Evolutionary conservation across 2,888 invertebrate genomes (phyloP).

Genomic region (Cantharis nigra): DNA sequence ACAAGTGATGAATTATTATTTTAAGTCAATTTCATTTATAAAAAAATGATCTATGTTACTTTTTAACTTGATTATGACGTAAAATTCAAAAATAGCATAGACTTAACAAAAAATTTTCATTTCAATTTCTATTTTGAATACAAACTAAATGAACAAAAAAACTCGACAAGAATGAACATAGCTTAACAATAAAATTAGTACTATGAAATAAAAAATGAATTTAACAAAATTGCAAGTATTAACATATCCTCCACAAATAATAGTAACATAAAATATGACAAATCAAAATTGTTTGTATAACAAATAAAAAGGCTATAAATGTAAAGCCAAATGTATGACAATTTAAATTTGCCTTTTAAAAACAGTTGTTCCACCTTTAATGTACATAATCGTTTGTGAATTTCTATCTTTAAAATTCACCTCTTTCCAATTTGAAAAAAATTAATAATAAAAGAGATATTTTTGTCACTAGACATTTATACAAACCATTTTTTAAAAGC

Average conservation of each 20-base stretch:
- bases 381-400: slow-evolving; percentile 38
- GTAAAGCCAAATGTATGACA: neutral
- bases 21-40: neutral
- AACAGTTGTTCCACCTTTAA: slow-evolving; percentile 21
- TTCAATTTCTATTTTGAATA: neutral
- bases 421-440: neutral
- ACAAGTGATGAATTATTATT: neutral
- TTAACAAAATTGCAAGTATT: neutral
- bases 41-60: neutral
- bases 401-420: neutral
- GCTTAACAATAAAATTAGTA: slow-evolving; percentile 8
- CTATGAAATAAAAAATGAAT: neutral
- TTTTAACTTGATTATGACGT: neutral
- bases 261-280: neutral
- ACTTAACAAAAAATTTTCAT: neutral
- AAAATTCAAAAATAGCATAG: neutral
- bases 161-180: neutral
- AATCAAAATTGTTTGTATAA: neutral
- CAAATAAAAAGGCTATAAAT: neutral
- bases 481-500: neutral
- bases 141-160: slow-evolving; percentile 1
- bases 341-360: slow-evolving; percentile 18
- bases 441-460: neutral
- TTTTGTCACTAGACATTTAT: neutral
- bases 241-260: slow-evolving; percentile 1